Conservation (phyloP, 2,888 invertebrate species). For the Encarsia formosa region DNA sequence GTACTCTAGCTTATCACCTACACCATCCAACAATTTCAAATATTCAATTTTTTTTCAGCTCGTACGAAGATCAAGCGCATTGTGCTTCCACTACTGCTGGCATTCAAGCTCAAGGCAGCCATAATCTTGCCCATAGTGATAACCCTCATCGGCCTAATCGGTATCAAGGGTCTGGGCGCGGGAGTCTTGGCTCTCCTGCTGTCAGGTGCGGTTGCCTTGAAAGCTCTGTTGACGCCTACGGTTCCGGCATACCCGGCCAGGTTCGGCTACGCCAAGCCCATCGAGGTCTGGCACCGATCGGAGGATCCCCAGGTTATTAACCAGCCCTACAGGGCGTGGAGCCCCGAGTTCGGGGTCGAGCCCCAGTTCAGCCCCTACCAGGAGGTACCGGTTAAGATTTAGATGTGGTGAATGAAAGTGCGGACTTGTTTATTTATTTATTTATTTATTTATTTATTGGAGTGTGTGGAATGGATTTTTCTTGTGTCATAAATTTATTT, state of each 20-base stretch:
- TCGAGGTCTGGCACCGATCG: slow-evolving; percentile 48
- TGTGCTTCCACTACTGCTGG: slow-evolving; percentile 60
- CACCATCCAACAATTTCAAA: background rate
- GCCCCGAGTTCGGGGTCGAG: slow-evolving; percentile 42
- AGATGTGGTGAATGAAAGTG: too few relatives aligned
- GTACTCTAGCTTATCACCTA: too few relatives aligned
- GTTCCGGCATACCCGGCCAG: slow-evolving; percentile 39
- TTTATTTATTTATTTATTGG: too few relatives aligned
- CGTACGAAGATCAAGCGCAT: slow-evolving; percentile 59
- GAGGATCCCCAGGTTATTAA: slow-evolving; percentile 30
- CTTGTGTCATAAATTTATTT: too few relatives aligned
- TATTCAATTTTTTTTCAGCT: slow-evolving; percentile 40
- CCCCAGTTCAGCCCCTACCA: slow-evolving; percentile 40
- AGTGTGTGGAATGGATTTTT: too few relatives aligned
- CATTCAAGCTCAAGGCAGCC: slow-evolving; percentile 61
- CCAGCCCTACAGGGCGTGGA: slow-evolving; percentile 45
- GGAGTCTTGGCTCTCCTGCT: slow-evolving; percentile 61
- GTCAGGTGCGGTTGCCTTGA: slow-evolving; percentile 52
- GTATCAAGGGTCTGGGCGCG: slow-evolving; percentile 63
- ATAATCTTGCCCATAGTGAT: slow-evolving; percentile 61
- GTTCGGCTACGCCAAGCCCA: slow-evolving; percentile 45
- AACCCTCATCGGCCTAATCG: slow-evolving; percentile 60
- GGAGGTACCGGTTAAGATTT: too few relatives aligned
- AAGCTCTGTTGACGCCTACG: slow-evolving; percentile 43
- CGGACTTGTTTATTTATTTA: too few relatives aligned